Conservation (phyloP, 1,140 invertebrate genomes). For the Nephila pilipes region DNA sequence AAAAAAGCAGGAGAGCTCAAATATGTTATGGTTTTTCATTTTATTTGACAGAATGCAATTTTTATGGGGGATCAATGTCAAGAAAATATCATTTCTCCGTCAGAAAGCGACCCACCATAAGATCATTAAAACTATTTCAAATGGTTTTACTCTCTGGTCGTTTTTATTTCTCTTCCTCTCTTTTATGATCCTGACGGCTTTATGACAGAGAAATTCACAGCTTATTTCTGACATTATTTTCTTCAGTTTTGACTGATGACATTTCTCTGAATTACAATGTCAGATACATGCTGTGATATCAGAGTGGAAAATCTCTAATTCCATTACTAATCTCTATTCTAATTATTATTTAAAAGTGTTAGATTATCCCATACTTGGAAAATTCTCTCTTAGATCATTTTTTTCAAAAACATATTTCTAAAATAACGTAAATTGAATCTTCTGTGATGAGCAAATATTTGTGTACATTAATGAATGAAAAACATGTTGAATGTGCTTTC, state of each 20-base stretch:
- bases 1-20: too few relatives aligned
- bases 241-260: background rate
- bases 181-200: slow-evolving; percentile 57
- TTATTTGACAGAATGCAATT: background rate
- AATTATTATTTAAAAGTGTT: too few relatives aligned
- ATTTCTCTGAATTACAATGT: background rate
- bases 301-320: too few relatives aligned
- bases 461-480: too few relatives aligned
- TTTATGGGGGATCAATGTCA: slow-evolving; percentile 49
- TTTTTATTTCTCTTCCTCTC: background rate
- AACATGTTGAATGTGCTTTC: too few relatives aligned
- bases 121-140: slow-evolving; percentile 56
- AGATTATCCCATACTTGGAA: too few relatives aligned
- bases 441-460: too few relatives aligned
- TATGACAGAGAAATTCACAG: slow-evolving; percentile 36
- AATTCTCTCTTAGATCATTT: too few relatives aligned
- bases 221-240: slow-evolving; percentile 16
- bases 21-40: background rate
- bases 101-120: slow-evolving; percentile 9
- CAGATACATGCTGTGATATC: too few relatives aligned
- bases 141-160: background rate
- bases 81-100: slow-evolving; percentile 33
- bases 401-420: too few relatives aligned
- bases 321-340: too few relatives aligned
- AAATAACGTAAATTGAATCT: too few relatives aligned